Percentiles rank a stretch among this genome's conserved stretches.
Evolutionary conservation across 2,797 vertebrate species (phyloP).

Genomic region (Pangasius macronema): DNA sequence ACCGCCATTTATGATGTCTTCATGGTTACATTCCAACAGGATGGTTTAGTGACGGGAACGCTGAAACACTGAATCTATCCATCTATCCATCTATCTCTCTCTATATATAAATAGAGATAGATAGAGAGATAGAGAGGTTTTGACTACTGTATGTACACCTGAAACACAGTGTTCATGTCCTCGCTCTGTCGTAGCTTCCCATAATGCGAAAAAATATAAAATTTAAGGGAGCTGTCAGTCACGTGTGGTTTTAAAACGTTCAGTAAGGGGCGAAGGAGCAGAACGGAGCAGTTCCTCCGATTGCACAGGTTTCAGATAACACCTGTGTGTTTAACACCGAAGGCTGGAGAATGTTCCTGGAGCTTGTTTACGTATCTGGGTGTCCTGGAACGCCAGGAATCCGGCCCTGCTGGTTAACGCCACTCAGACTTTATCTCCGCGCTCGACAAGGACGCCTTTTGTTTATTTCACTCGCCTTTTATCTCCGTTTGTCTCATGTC

Average conservation of each 20-base stretch:
- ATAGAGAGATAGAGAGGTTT: no score
- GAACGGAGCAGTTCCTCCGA: background rate
- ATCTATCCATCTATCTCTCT: no score
- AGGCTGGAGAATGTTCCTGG: slow-evolving; percentile 38
- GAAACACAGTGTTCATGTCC: no score
- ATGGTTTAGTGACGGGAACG: background rate
- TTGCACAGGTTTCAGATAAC: background rate
- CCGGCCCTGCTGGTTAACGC: slow-evolving; percentile 54
- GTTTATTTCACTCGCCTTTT: background rate
- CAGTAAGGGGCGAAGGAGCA: background rate
- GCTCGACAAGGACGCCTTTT: background rate
- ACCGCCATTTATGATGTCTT: background rate
- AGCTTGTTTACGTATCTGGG: slow-evolving; percentile 43
- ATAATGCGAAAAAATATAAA: no score
- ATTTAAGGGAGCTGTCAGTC: background rate
- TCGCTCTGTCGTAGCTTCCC: background rate
- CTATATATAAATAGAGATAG: no score
- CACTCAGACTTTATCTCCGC: slow-evolving; percentile 38
- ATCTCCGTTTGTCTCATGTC: background rate
- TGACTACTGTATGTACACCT: no score
- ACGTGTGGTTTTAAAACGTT: background rate
- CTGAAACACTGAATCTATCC: no score
- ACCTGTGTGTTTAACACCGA: background rate
- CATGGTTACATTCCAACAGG: background rate
- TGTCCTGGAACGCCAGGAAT: slow-evolving; percentile 68